Conservation (phyloP, 37 sponge, comb jelly and placozoan genomes). For the Ianthella basta region DNA sequence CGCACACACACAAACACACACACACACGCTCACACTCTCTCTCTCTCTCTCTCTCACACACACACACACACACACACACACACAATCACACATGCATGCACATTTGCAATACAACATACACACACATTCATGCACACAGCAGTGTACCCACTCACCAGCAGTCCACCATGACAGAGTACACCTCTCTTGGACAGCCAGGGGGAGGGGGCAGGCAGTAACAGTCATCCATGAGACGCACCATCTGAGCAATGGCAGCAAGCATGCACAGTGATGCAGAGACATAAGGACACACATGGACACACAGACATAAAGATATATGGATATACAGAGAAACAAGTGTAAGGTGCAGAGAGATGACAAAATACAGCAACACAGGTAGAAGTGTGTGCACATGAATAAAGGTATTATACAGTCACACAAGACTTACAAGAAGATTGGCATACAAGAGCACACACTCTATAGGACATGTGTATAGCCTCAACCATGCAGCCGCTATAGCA, state of each 20-base stretch:
- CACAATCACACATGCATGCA: not conserved
- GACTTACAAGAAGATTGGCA: no score
- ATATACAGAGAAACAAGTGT: not conserved
- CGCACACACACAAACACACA: conserved; percentile 21
- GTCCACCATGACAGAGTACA: conserved; percentile 25
- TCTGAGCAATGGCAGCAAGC: not conserved
- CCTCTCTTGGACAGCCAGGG: conserved; percentile 28
- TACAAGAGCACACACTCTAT: no score
- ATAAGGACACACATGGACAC: not conserved
- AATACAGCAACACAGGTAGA: no score
- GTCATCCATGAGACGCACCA: not conserved
- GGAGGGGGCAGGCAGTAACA: conserved; percentile 27
- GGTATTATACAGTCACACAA: no score
- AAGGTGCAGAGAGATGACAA: no score
- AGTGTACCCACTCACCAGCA: conserved; percentile 1
- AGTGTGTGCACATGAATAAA: no score
- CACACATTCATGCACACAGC: no score
- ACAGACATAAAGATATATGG: not conserved
- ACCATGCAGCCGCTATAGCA: no score
- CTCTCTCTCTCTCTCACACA: not conserved
- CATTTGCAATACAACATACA: not conserved
- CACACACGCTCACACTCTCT: no score
- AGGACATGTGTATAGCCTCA: no score
- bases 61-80: conserved; percentile 11
- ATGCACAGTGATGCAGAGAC: no score